A percentile compares a stretch with the other conserved stretches of the same genome.
phyloP scores from a whole-genome alignment of 2,888 invertebrate genomes.

The Eustalomyia histrio region DNA sequence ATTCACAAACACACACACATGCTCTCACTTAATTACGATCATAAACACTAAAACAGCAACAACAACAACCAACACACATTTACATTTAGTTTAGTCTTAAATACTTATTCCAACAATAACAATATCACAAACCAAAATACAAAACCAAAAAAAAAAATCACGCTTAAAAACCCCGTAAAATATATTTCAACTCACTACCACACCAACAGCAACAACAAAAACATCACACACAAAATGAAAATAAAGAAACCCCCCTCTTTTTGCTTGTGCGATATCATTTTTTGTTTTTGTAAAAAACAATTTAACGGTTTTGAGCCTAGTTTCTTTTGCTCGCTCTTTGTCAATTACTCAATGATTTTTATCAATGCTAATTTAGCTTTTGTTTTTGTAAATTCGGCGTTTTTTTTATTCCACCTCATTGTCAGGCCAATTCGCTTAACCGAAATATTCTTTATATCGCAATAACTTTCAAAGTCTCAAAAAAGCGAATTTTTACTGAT shows the following conservation, averaged over 20 bases:
- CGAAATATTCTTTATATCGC: too few species aligned
- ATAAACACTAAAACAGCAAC: too few species aligned
- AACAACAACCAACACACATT: constrained; percentile 48
- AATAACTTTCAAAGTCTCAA: too few species aligned
- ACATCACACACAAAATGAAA: constrained; percentile 13
- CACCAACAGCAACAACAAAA: background rate
- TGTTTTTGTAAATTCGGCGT: background rate
- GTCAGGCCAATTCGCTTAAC: too few species aligned
- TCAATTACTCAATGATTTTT: background rate
- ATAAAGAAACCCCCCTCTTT: constrained; percentile 41
- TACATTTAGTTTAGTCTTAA: constrained; percentile 58
- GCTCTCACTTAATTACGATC: constrained; percentile 13
- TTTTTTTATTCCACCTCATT: background rate
- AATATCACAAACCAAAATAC: constrained; percentile 28
- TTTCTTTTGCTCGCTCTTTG: constrained; percentile 23
- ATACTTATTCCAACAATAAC: constrained; percentile 38
- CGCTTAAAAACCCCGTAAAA: constrained; percentile 59
- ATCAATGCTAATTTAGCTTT: background rate
- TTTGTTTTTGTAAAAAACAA: constrained; percentile 49
- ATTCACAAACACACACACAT: constrained; percentile 5
- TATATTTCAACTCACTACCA: constrained; percentile 25
- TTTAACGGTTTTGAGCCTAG: constrained; percentile 63
- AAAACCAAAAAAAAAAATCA: constrained; percentile 40
- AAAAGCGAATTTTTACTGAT: too few species aligned
- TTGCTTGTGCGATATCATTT: constrained; percentile 30